Percentiles rank a stretch among this genome's conserved stretches.
Conservation (phyloP, 2,113 vertebrate species). For the Pseudorectes ferrugineus region DNA sequence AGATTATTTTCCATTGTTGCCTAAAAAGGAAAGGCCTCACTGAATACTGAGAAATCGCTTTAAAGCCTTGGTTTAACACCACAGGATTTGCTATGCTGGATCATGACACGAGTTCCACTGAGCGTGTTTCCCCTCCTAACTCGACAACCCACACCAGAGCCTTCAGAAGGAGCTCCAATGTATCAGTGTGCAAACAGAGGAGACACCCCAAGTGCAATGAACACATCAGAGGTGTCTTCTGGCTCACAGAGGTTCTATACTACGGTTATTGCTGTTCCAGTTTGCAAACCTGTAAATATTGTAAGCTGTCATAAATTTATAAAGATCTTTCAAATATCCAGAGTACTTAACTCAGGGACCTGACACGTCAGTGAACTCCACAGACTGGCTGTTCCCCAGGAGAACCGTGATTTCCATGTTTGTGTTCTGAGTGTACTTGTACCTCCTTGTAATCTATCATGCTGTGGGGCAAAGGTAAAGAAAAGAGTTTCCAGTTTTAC, state of each 20-base stretch:
- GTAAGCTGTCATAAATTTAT: background rate
- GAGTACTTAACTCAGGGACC: background rate
- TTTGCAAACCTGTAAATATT: background rate
- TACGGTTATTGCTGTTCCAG: background rate
- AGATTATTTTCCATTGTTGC: constrained; percentile 48
- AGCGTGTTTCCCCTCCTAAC: background rate
- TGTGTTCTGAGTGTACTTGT: background rate
- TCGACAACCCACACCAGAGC: background rate
- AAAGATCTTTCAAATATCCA: background rate
- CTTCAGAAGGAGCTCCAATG: background rate
- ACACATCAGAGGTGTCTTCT: background rate
- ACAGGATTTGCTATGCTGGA: constrained; percentile 30
- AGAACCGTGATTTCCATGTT: background rate
- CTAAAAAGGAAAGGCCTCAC: constrained; percentile 5
- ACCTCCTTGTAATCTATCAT: background rate
- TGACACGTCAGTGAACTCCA: background rate
- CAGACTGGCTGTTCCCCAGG: background rate
- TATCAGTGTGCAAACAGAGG: background rate
- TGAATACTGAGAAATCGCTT: constrained; percentile 5
- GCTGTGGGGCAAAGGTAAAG: background rate
- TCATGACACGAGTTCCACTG: background rate
- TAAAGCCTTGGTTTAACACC: constrained; percentile 47
- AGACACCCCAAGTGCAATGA: background rate
- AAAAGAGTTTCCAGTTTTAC: background rate
- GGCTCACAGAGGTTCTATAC: background rate